Evolutionary conservation across 2,113 vertebrate genomes (phyloP).

Genomic region (Paraplagusia blochii): DNA sequence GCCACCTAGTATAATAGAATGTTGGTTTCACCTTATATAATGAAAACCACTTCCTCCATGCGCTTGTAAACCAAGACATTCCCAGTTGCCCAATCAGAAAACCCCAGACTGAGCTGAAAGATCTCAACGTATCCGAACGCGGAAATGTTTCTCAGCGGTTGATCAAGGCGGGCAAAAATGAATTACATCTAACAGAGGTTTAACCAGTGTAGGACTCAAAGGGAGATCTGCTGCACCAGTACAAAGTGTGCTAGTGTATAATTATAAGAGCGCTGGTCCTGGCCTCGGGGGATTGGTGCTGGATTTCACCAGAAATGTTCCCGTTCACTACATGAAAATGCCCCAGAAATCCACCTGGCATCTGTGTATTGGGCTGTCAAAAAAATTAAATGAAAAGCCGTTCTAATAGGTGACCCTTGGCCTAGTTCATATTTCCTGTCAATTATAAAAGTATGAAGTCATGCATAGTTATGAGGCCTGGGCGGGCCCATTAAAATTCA

Average conservation of each 20-base stretch:
- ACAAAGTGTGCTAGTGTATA: constrained; percentile 57
- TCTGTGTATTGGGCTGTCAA: constrained; percentile 93
- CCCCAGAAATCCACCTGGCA: constrained; percentile 81
- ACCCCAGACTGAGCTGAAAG: too few species aligned
- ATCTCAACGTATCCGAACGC: too few species aligned
- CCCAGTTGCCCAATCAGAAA: too few species aligned
- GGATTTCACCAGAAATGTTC: constrained; percentile 67
- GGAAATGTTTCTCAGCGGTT: too few species aligned
- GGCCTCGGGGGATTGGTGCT: constrained; percentile 63
- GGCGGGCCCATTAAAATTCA: constrained; percentile 94
- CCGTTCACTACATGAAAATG: constrained; percentile 76
- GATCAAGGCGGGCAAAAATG: constrained; percentile 20
- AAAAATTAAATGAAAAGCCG: constrained; percentile 99
- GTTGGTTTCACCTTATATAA: too few species aligned
- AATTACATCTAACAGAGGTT: constrained; percentile 31
- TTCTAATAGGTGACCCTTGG: constrained; percentile 98
- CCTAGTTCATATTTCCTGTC: constrained; percentile 99
- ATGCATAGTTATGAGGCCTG: constrained; percentile 98
- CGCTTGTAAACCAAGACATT: too few species aligned
- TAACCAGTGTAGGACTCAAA: constrained; percentile 7
- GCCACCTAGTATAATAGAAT: too few species aligned
- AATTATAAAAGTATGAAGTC: constrained; percentile 97
- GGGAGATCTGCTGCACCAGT: constrained; percentile 38
- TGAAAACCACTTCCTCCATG: too few species aligned
- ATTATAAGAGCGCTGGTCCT: constrained; percentile 66